These are phyloP conservation scores for Arnoldichthys spilopterus DNA, from an alignment of 2,797 vertebrate species.

Conservation along the genomic window DNA sequence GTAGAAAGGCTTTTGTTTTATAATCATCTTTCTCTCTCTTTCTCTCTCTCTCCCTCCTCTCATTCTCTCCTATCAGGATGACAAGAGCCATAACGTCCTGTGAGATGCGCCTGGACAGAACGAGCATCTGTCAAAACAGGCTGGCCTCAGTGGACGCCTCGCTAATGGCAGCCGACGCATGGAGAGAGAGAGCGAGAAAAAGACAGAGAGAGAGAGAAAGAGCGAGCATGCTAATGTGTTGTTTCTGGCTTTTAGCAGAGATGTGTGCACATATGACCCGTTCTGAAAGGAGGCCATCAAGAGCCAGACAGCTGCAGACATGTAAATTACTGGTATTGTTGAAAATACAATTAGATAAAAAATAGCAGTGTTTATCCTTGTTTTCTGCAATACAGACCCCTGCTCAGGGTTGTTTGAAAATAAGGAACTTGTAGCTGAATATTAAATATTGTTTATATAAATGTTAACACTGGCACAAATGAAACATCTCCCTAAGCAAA, in stretches of 20 bases:
- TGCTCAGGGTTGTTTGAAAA: slow-evolving; percentile 3
- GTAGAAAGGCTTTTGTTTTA: slow-evolving; percentile 51
- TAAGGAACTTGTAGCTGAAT: slow-evolving; percentile 38
- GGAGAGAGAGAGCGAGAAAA: slow-evolving; percentile 68
- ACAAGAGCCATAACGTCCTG: slow-evolving; percentile 80
- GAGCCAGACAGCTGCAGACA: slow-evolving; percentile 10
- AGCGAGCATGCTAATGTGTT: neutral
- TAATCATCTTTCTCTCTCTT: slow-evolving; percentile 35
- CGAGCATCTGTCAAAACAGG: slow-evolving; percentile 84
- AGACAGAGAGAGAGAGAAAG: slow-evolving; percentile 2
- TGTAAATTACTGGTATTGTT: slow-evolving; percentile 30
- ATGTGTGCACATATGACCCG: neutral
- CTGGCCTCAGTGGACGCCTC: slow-evolving; percentile 75
- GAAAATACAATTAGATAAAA: slow-evolving; percentile 47
- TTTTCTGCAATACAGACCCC: slow-evolving; percentile 8
- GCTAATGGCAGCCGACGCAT: slow-evolving; percentile 78
- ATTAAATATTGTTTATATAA: slow-evolving; percentile 23
- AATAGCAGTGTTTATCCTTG: slow-evolving; percentile 29
- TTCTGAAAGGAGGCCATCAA: neutral
- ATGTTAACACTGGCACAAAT: slow-evolving; percentile 15
- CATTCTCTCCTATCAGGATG: slow-evolving; percentile 61
- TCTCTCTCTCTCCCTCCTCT: slow-evolving; percentile 23
- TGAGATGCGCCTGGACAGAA: slow-evolving; percentile 83
- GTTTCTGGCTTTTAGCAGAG: neutral
- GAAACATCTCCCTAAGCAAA: slow-evolving; percentile 3